A percentile compares a stretch with the other conserved stretches of the same genome.
These are phyloP conservation scores for Calosoma granatense DNA, from an alignment of 1,140 invertebrate species.

Conservation along the genomic window DNA sequence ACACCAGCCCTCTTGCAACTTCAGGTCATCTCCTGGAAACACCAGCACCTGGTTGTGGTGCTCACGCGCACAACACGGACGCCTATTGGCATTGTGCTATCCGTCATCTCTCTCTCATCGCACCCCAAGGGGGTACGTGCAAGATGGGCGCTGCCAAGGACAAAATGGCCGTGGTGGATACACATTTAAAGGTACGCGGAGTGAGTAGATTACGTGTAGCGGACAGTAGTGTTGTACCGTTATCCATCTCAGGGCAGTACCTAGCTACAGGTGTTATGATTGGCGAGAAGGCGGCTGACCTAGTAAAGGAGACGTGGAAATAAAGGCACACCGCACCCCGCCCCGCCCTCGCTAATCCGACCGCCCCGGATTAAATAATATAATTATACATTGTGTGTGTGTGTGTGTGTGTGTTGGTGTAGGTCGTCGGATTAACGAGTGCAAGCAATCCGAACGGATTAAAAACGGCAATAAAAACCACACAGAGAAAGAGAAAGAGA, in stretches of 20 bases:
- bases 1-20: conserved; percentile 32
- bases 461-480: too few species aligned
- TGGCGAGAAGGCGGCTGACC: conserved; percentile 72
- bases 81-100: conserved; percentile 67
- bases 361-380: too few species aligned
- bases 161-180: conserved; percentile 59
- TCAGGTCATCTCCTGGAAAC: conserved; percentile 29
- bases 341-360: too few species aligned
- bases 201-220: conserved; percentile 57
- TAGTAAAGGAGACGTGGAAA: conserved; percentile 58
- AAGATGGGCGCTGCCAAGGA: conserved; percentile 67
- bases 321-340: too few species aligned
- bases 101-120: conserved; percentile 48
- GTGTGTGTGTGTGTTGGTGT: too few species aligned
- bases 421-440: too few species aligned
- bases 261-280: conserved; percentile 73
- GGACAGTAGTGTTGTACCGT: conserved; percentile 68
- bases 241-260: conserved; percentile 54
- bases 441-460: too few species aligned
- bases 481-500: too few species aligned
- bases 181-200: conserved; percentile 57
- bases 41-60: conserved; percentile 38
- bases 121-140: conserved; percentile 59
- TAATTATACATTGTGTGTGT: too few species aligned
- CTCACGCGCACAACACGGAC: conserved; percentile 35